Evolutionary conservation across 2,113 vertebrate species (phyloP).

Genomic region (Lamprologus callipterus): DNA sequence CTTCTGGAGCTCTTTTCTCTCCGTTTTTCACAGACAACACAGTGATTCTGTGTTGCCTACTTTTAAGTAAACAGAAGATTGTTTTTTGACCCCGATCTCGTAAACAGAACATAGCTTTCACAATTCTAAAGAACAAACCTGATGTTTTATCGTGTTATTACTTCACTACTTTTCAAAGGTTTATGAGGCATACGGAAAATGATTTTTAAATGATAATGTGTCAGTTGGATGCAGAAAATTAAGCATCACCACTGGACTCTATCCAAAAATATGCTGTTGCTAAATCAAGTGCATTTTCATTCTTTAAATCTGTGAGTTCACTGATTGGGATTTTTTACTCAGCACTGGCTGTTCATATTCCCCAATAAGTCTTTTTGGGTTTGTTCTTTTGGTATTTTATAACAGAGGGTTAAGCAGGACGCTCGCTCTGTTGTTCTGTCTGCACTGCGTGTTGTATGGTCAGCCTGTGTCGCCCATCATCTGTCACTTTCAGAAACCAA

Average conservation of each 20-base stretch:
- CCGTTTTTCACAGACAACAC: fast-evolving
- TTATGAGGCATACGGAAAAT: background rate
- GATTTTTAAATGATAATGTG: background rate
- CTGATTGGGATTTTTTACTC: background rate
- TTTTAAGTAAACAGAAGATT: background rate
- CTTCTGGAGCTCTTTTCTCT: background rate
- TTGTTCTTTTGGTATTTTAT: background rate
- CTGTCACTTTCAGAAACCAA: background rate
- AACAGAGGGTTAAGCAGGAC: background rate
- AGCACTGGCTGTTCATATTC: background rate
- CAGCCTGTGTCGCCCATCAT: background rate
- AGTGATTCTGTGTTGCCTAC: background rate
- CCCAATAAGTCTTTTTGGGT: background rate
- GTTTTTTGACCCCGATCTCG: background rate
- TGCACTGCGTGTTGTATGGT: background rate
- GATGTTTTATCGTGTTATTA: background rate
- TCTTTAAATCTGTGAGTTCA: background rate
- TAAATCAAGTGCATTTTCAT: background rate
- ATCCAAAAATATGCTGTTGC: background rate
- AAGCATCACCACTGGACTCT: background rate
- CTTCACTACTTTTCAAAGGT: background rate
- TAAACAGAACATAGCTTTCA: background rate
- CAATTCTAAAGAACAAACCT: background rate
- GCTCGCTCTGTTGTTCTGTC: background rate
- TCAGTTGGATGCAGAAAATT: background rate